Base-by-base conservation (phyloP, 2,113 vertebrate genomes). In the Vanacampus margaritifer region DNA sequence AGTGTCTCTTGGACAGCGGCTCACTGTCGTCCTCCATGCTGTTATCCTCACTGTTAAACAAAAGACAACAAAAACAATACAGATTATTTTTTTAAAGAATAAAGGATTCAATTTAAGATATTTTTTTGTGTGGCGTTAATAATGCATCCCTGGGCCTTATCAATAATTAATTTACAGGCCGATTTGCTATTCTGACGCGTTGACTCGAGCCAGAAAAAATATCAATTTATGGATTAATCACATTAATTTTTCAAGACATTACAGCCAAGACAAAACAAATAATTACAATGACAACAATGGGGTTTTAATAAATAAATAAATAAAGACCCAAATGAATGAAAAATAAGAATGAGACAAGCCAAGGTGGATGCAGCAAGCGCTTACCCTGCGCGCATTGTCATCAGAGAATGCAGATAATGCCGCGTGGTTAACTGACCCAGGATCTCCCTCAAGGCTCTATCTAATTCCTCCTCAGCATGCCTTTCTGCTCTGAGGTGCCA, bases 1-100 rank as follows among this genome's bases (percentile, higher is more conserved):
- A 98, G 75, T 99, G 97, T 88, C 97, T 92, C 86, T 99, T 99
- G 89, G 95, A 97, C 75, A 98, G 87, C 10, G 94, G 94, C 85
- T 96, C 95, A 73, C 91, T 88, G 81, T 97, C 94, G 21, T 96
- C 94, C 71, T 94, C 95, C 79, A 87, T 90, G 84, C 91, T 92
- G 87, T 89, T 89, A 81, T 90, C 91, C 17, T 93, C 90, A 70
- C 94, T 90, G 51, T 21, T 90, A 56, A 84, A 73, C 83, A 60
- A 14, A n/a, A 26, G 1, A 36, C 67, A 73, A 17, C 43, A 68
- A 50, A 64, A 10, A 32, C 6, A 2, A 35, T n/a, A 1, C 19
- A 62, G 13, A 6, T 64, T 5, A 13, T n/a, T 10, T 12, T 28
- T 35, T 8, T 21, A 13, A 17, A 50, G 7, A 39, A 39, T n/a